These are phyloP conservation scores for Lutraria rhynchaena DNA, from an alignment of 1,140 invertebrate species.

Conservation along the genomic window DNA sequence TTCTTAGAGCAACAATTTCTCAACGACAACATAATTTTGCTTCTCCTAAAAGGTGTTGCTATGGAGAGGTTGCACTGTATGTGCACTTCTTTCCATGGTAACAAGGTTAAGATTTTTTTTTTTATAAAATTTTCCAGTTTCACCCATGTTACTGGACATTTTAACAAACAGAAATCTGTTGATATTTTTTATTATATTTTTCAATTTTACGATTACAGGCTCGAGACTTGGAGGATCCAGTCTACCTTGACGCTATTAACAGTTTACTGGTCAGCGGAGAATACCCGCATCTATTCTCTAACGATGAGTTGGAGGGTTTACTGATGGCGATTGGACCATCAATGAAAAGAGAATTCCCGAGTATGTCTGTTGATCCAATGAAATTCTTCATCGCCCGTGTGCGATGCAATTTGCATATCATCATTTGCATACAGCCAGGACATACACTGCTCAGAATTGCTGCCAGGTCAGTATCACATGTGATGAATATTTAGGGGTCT, in stretches of 20 bases:
- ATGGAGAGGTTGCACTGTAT: too few relatives aligned
- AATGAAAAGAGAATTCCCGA: constrained; percentile 80
- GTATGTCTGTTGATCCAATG: constrained; percentile 79
- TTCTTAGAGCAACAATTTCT: too few relatives aligned
- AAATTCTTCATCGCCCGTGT: constrained; percentile 81
- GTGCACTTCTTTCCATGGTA: too few relatives aligned
- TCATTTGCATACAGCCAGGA: constrained; percentile 79
- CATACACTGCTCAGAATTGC: constrained; percentile 75
- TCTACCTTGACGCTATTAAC: constrained; percentile 81
- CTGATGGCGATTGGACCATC: constrained; percentile 80
- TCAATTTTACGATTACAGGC: constrained; percentile 67
- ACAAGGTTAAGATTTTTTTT: too few relatives aligned
- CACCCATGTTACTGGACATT: too few relatives aligned
- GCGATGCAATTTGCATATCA: constrained; percentile 80
- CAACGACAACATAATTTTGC: too few relatives aligned
- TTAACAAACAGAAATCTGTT: too few relatives aligned
- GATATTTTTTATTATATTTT: too few relatives aligned
- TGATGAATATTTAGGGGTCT: too few relatives aligned
- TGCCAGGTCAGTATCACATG: constrained; percentile 68
- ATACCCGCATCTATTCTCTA: constrained; percentile 81
- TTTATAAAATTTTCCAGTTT: too few relatives aligned
- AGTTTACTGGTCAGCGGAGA: constrained; percentile 81
- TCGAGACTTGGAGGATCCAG: constrained; percentile 76
- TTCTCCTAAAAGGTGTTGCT: too few relatives aligned
- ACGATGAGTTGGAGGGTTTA: constrained; percentile 82